Evolutionary conservation across 1,140 invertebrate genomes (phyloP).

Genomic region (Ceratina calcarata): DNA sequence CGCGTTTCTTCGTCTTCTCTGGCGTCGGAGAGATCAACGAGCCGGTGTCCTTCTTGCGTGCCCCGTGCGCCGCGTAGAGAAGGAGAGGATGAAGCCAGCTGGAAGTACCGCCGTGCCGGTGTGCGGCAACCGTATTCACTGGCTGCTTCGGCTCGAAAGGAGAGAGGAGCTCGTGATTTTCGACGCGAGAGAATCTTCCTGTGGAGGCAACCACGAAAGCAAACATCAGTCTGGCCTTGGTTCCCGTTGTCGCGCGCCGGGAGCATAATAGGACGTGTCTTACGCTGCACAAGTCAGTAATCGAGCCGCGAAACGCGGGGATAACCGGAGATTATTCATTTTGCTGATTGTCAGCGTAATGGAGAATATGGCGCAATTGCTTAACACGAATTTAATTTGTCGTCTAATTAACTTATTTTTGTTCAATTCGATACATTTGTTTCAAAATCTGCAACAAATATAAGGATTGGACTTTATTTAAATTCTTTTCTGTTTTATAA

Average conservation of each 20-base stretch:
- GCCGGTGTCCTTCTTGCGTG: slow-evolving; percentile 27
- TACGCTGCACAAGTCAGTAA: neutral
- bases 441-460: too few relatives aligned
- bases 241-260: slow-evolving; percentile 9
- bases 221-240: slow-evolving; percentile 15
- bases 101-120: slow-evolving; percentile 39
- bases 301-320: neutral
- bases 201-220: slow-evolving; percentile 13
- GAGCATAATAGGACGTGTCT: slow-evolving; percentile 27
- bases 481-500: too few relatives aligned
- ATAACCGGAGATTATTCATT: neutral
- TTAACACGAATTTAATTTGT: too few relatives aligned
- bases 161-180: slow-evolving; percentile 35
- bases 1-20: slow-evolving; percentile 23
- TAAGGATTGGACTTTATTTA: too few relatives aligned
- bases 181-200: slow-evolving; percentile 38
- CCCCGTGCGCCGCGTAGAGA: slow-evolving; percentile 1
- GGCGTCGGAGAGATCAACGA: slow-evolving; percentile 44
- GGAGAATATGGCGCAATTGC: too few relatives aligned
- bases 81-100: slow-evolving; percentile 36
- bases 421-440: too few relatives aligned
- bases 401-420: too few relatives aligned
- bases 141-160: slow-evolving; percentile 44
- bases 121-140: slow-evolving; percentile 32
- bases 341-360: neutral